Evolutionary conservation across 2,113 vertebrate species (phyloP), one percentile per base, ranked within the genome.

Genomic region (Ia io): DNA sequence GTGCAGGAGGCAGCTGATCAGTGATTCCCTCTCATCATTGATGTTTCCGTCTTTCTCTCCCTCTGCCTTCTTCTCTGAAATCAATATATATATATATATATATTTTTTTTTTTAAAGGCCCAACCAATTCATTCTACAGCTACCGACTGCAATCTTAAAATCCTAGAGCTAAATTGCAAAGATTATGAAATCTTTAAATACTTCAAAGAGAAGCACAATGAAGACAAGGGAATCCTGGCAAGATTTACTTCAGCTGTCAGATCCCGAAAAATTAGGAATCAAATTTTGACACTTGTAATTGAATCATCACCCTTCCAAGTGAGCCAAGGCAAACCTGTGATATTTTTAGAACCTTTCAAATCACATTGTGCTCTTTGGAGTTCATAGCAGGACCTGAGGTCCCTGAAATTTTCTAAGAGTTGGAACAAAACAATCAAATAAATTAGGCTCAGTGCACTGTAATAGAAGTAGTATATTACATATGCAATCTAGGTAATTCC

Each of bases 331-430:
- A 97, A 98, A 97, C 97, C 96, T 80, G 92, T 18, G 97, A 1
- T 98, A 98, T 98, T 98, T 98, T 98, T 98, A 98, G 98, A 97
- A 79, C 84, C 95, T 96, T 97, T 97, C 97, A 97, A 93, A 97
- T 95, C 12, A 90, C 97, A 95, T 96, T 98, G 97, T 98, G n/a
- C 97, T 98, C 97, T 95, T 28, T 82, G 94, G 97, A 97, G 97
- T 97, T 98, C 97, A 98, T 79, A 86, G 18, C 17, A 95, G 91
- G 97, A 93, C 95, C 91, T n/a, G 28, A 78, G 56, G 96, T 84
- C 92, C 69, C 63, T 30, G 6, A 83, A 89, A 83, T 96, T 97
- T 93, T 95, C 93, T 88, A 63, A 23, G 32, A 91, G 44, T 92
- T 9, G 4, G 73, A 96, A 92, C 78, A 23, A 97, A 96, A 94